A percentile compares a stretch with the other conserved stretches of the same genome.
phyloP scores from a whole-genome alignment of 2,113 vertebrate genomes.

The Pelodiscus sinensis region DNA sequence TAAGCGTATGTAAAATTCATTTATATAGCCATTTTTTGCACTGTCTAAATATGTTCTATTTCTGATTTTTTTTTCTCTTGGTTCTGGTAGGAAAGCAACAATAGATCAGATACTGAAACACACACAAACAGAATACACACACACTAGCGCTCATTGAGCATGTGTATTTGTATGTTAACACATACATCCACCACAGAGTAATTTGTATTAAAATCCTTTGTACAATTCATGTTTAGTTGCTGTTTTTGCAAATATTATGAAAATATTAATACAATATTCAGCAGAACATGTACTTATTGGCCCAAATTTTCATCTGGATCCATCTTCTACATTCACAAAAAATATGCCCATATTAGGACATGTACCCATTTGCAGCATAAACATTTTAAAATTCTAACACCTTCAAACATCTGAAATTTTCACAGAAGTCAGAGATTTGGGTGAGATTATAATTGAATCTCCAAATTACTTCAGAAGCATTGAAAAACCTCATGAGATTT shows the following conservation, averaged over 20 bases:
- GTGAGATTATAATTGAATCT: background rate
- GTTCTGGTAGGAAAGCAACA: background rate
- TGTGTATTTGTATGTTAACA: background rate
- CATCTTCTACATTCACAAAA: background rate
- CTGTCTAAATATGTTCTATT: background rate
- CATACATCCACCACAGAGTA: background rate
- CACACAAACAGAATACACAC: background rate
- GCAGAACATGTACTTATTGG: background rate
- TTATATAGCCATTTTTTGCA: background rate
- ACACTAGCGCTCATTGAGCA: no score
- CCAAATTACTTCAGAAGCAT: background rate
- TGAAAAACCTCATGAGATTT: background rate
- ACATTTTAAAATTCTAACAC: background rate
- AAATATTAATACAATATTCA: background rate
- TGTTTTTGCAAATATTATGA: background rate
- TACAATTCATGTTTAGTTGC: accelerated
- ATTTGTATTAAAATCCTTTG: background rate
- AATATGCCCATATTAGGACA: background rate
- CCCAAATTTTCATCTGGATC: background rate
- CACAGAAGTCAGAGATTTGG: background rate
- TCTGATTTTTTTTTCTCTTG: background rate
- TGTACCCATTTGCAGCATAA: background rate
- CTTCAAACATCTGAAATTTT: accelerated
- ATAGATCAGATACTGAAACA: background rate
- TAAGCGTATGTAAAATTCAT: background rate